Evolutionary conservation across 2,888 invertebrate genomes (phyloP).

Genomic region (Lagria hirta): DNA sequence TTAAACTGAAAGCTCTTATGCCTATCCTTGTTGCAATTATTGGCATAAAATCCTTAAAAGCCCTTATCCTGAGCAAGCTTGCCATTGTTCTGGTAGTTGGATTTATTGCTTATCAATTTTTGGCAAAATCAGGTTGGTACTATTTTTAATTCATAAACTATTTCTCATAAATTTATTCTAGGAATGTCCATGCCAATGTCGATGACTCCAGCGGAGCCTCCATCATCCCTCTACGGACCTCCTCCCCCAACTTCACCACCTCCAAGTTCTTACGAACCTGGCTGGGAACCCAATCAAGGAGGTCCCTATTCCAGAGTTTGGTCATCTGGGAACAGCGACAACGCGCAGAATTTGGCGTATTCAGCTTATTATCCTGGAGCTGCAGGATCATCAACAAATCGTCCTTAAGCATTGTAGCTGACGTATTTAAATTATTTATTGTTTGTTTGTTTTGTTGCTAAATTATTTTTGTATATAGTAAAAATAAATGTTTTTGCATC

Average conservation of each 20-base stretch:
- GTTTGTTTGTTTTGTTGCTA: no score
- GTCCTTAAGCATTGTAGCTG: slow-evolving; percentile 35
- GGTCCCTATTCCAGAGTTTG: slow-evolving; percentile 80
- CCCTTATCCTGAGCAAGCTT: slow-evolving; percentile 79
- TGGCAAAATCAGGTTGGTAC: slow-evolving; percentile 72
- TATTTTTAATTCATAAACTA: no score
- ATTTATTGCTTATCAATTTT: slow-evolving; percentile 76
- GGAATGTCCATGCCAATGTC: slow-evolving; percentile 67
- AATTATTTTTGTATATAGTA: slow-evolving; percentile 17
- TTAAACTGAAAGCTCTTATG: slow-evolving; percentile 82
- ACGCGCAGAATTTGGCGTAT: slow-evolving; percentile 65
- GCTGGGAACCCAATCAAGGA: slow-evolving; percentile 71
- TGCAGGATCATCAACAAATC: slow-evolving; percentile 58
- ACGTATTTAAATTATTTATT: slow-evolving; percentile 17
- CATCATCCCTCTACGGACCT: slow-evolving; percentile 68
- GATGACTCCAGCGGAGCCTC: slow-evolving; percentile 57
- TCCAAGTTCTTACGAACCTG: slow-evolving; percentile 70
- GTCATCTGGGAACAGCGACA: slow-evolving; percentile 55
- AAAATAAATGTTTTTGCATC: slow-evolving; percentile 24
- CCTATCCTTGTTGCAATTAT: slow-evolving; percentile 78
- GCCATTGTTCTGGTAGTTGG: slow-evolving; percentile 79
- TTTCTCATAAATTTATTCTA: slow-evolving; percentile 51
- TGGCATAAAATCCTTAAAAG: slow-evolving; percentile 80
- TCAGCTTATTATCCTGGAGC: slow-evolving; percentile 72
- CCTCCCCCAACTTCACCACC: slow-evolving; percentile 63